Conservation (phyloP, 1,140 invertebrate species). For the Drosophila bocqueti region DNA sequence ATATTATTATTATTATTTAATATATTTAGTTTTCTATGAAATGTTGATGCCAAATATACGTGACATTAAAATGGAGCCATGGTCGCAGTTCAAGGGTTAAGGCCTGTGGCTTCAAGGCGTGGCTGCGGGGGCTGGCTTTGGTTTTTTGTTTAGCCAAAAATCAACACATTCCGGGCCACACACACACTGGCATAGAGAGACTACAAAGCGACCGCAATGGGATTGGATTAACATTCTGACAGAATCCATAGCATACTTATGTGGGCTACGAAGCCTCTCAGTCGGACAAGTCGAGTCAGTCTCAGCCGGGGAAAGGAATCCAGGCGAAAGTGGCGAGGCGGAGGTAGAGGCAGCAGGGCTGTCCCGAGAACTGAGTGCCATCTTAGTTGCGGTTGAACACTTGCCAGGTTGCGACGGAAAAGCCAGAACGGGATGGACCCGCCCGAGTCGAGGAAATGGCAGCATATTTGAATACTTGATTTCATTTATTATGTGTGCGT, state of each 20-base stretch:
- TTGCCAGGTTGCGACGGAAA: conserved; percentile 48
- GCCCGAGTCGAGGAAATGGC: conserved; percentile 23
- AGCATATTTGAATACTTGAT: conserved; percentile 76
- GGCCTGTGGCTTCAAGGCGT: not conserved
- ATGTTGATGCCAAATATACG: not conserved
- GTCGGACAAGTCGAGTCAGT: not conserved
- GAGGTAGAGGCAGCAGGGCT: not conserved
- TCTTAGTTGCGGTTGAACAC: conserved; percentile 77
- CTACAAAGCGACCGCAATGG: conserved; percentile 80
- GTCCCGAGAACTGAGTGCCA: conserved; percentile 45
- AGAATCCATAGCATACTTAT: conserved; percentile 63
- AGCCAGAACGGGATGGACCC: conserved; percentile 1
- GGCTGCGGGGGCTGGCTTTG: conserved; percentile 15
- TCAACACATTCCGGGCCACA: conserved; percentile 59
- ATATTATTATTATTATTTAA: no score
- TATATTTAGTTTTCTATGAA: not conserved
- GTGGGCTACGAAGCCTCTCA: conserved; percentile 16
- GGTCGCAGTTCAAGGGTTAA: conserved; percentile 2
- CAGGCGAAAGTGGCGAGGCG: no score
- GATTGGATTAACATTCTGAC: conserved; percentile 77
- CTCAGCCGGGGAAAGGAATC: not conserved
- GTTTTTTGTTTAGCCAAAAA: conserved; percentile 46
- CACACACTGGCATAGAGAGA: conserved; percentile 14
- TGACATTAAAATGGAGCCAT: not conserved
- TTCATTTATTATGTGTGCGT: conserved; percentile 50